These are phyloP conservation scores for Formicarius rufipectus DNA, from an alignment of 2,113 vertebrate genomes.

Conservation along the genomic window DNA sequence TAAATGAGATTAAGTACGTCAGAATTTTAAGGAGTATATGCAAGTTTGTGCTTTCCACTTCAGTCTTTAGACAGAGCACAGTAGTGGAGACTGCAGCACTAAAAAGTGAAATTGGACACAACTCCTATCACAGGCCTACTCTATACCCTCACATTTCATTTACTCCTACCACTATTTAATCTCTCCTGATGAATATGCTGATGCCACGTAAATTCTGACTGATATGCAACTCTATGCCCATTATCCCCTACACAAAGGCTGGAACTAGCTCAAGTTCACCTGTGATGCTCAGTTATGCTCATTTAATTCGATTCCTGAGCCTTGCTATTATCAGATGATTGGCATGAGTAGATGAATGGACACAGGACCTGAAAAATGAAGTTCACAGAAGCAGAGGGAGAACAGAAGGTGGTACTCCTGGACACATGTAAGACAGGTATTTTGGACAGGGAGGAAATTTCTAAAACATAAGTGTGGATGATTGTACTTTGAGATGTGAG, in stretches of 20 bases:
- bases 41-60: neutral
- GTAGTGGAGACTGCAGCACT: neutral
- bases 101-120: neutral
- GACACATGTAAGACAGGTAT: accelerated
- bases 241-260: too few species aligned
- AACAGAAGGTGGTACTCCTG: neutral
- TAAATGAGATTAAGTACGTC: neutral
- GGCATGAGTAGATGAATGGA: neutral
- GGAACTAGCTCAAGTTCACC: neutral
- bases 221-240: neutral
- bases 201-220: neutral
- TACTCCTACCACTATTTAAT: neutral
- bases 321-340: neutral
- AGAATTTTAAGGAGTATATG: neutral
- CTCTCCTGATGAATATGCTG: neutral
- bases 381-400: neutral
- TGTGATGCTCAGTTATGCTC: neutral
- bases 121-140: neutral
- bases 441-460: neutral
- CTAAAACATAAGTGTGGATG: accelerated
- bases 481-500: neutral
- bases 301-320: neutral
- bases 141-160: neutral
- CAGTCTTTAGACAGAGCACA: neutral
- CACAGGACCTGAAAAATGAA: neutral